Evolutionary conservation across 2,888 invertebrate species (phyloP).

Genomic region (Cheilosia scutellata): DNA sequence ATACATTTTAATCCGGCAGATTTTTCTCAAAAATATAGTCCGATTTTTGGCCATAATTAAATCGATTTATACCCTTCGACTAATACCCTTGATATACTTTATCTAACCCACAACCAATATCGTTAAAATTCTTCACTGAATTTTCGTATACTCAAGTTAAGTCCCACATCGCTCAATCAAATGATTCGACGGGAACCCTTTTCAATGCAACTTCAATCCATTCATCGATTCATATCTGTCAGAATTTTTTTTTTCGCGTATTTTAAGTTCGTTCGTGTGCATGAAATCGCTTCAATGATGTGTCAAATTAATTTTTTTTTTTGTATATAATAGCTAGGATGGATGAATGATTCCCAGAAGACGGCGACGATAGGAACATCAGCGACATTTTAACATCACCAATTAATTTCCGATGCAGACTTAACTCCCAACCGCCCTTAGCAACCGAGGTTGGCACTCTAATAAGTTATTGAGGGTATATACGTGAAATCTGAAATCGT

Average conservation of each 20-base stretch:
- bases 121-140: background rate
- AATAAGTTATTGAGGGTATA: slow-evolving; percentile 15
- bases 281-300: slow-evolving; percentile 57
- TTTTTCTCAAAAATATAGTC: background rate
- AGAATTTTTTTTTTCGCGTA: slow-evolving; percentile 23
- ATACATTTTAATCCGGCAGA: no score
- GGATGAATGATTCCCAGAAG: slow-evolving; percentile 11
- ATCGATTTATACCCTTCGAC: slow-evolving; percentile 3
- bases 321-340: slow-evolving; percentile 16
- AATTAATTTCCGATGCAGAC: slow-evolving; percentile 50
- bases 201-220: slow-evolving; percentile 33
- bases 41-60: background rate
- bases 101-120: background rate
- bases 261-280: slow-evolving; percentile 57
- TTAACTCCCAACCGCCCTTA: background rate
- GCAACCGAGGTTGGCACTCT: background rate
- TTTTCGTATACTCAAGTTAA: slow-evolving; percentile 22
- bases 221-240: slow-evolving; percentile 49
- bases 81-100: background rate
- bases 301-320: slow-evolving; percentile 47
- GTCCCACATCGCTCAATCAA: slow-evolving; percentile 46
- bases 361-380: slow-evolving; percentile 17
- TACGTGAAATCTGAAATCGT: background rate
- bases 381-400: slow-evolving; percentile 33
- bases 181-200: slow-evolving; percentile 36